Percentiles rank a stretch among this genome's conserved stretches.
Evolutionary conservation across 2,797 vertebrate genomes (phyloP).

Genomic region (Acanthopagrus latus): DNA sequence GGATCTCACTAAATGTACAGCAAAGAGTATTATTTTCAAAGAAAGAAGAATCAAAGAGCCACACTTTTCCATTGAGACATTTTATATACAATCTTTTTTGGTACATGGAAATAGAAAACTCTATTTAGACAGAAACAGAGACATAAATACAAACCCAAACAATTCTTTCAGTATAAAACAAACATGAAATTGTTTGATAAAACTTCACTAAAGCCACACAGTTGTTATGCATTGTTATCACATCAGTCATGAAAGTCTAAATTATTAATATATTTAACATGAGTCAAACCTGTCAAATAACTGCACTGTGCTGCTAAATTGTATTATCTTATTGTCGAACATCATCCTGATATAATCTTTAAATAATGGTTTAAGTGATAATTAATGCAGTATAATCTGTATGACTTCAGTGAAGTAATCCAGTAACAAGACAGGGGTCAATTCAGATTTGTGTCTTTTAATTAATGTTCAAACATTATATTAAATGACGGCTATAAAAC

Average conservation of each 20-base stretch:
- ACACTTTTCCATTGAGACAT: constrained; percentile 65
- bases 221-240: constrained; percentile 47
- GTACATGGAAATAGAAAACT: constrained; percentile 82
- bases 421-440: constrained; percentile 67
- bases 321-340: constrained; percentile 17
- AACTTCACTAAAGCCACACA: constrained; percentile 65
- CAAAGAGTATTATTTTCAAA: constrained; percentile 3
- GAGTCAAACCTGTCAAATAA: constrained; percentile 15
- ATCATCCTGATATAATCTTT: not conserved
- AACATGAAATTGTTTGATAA: constrained; percentile 65
- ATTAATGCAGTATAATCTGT: constrained; percentile 53
- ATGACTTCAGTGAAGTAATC: constrained; percentile 63
- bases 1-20: not conserved
- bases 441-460: constrained; percentile 52
- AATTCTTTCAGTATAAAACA: constrained; percentile 82
- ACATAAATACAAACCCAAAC: constrained; percentile 86
- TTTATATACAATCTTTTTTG: constrained; percentile 84
- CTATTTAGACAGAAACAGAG: constrained; percentile 78
- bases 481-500: constrained; percentile 44
- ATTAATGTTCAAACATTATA: constrained; percentile 31
- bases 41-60: constrained; percentile 36
- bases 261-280: constrained; percentile 6
- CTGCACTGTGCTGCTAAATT: constrained; percentile 15
- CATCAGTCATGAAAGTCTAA: constrained; percentile 7
- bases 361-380: not conserved